phyloP scores from a whole-genome alignment of 2,113 vertebrate genomes.

The Paradoxurus hermaphroditus region DNA sequence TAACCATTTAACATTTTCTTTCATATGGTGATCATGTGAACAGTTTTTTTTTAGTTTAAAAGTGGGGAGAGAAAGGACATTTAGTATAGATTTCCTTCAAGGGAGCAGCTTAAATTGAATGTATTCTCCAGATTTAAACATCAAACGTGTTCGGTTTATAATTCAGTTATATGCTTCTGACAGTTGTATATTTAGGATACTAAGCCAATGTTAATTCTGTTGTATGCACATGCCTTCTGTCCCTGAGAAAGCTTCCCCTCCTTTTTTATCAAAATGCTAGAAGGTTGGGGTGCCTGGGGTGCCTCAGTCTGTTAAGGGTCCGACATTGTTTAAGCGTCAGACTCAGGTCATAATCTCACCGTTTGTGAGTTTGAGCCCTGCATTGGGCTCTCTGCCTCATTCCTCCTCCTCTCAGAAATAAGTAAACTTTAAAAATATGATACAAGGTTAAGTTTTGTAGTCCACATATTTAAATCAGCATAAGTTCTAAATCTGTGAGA shows the following conservation, averaged over 20 bases:
- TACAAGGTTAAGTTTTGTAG: neutral
- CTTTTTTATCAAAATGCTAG: neutral
- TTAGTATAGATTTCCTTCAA: conserved; percentile 22
- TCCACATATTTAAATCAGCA: neutral
- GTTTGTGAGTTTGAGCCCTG: no score
- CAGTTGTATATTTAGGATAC: neutral
- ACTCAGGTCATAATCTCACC: no score
- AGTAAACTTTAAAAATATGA: no score
- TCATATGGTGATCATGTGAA: conserved; percentile 33
- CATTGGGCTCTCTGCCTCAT: no score
- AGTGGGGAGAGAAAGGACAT: neutral
- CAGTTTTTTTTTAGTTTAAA: conserved; percentile 44
- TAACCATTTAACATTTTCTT: conserved; percentile 72
- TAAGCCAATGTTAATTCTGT: neutral
- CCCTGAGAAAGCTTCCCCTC: neutral
- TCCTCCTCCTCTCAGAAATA: no score
- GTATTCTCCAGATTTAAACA: neutral
- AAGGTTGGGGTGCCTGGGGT: neutral
- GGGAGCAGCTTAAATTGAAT: neutral
- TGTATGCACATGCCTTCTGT: neutral
- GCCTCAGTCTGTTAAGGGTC: no score
- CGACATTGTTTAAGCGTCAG: no score
- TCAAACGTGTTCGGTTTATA: neutral
- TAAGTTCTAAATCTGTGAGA: conserved; percentile 29
- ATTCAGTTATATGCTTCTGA: neutral